phyloP scores from a whole-genome alignment of 2,797 vertebrate species.

The Glossophaga mutica region DNA sequence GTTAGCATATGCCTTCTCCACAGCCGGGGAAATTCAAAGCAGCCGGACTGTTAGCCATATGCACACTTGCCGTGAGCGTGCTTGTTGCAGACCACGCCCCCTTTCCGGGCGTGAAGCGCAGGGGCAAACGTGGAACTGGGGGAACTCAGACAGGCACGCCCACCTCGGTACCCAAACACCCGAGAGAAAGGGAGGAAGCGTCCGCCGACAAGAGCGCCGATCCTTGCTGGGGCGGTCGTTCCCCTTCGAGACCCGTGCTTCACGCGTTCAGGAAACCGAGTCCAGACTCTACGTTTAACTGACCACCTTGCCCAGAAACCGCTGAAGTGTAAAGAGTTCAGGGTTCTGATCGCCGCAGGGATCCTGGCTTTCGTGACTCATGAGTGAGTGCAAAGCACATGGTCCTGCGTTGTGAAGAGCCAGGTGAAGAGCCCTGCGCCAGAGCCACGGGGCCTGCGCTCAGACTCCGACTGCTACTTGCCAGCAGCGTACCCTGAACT shows the following conservation, averaged over 20 bases:
- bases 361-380: neutral
- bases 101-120: neutral
- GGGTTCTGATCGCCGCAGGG: neutral
- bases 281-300: neutral
- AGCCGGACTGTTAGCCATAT: neutral
- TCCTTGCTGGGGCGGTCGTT: neutral
- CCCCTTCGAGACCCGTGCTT: neutral
- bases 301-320: neutral
- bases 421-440: neutral
- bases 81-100: neutral
- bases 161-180: neutral
- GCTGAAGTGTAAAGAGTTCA: neutral
- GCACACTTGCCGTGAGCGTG: neutral
- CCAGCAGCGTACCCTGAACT: neutral
- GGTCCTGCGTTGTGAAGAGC: neutral
- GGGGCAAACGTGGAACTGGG: neutral
- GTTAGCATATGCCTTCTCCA: neutral
- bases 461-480: neutral
- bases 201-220: neutral
- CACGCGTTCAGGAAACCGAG: constrained; percentile 1
- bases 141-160: neutral
- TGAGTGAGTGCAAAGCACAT: neutral
- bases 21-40: neutral
- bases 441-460: neutral
- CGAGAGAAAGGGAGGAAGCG: neutral